Percentiles rank a stretch among this genome's conserved stretches.
Conservation (phyloP, 92 coral and sea anemone genomes). For the Zoanthus gigantus region DNA sequence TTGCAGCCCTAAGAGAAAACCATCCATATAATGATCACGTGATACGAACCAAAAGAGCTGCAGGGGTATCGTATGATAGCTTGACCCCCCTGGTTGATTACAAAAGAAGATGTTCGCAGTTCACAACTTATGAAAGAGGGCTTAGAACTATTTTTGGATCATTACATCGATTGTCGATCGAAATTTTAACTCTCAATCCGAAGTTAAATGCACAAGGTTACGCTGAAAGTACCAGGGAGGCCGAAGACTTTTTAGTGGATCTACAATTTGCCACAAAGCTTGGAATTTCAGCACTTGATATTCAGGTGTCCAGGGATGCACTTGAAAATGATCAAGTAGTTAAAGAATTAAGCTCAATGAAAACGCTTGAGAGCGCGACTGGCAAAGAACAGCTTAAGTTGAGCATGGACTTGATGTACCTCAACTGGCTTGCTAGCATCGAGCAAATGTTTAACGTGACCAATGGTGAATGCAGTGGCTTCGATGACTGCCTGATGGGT, state of each 20-base stretch:
- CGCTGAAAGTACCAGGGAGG: constrained; percentile 14
- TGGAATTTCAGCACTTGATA: constrained; percentile 47
- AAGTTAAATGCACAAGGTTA: constrained; percentile 5
- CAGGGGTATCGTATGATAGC: constrained; percentile 30
- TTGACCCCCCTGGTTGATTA: constrained; percentile 49
- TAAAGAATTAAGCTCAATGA: constrained; percentile 33
- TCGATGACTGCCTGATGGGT: constrained; percentile 70
- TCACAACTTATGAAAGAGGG: constrained; percentile 68
- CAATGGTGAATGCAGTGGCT: constrained; percentile 71
- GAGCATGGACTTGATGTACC: constrained; percentile 55
- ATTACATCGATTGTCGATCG: constrained; percentile 55
- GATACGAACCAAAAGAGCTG: constrained; percentile 57
- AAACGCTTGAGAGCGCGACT: constrained; percentile 34
- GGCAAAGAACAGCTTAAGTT: constrained; percentile 53
- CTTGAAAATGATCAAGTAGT: constrained; percentile 52
- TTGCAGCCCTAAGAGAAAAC: constrained; percentile 48
- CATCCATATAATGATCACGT: constrained; percentile 42
- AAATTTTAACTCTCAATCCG: constrained; percentile 34
- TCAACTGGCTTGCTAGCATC: constrained; percentile 80
- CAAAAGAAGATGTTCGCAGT: constrained; percentile 69
- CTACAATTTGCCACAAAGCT: constrained; percentile 47
- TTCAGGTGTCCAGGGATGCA: constrained; percentile 33
- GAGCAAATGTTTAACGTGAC: constrained; percentile 67
- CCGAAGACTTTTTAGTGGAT: constrained; percentile 35
- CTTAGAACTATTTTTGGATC: constrained; percentile 58